These are phyloP conservation scores for Drosophila robusta DNA, from an alignment of 2,888 invertebrate genomes.

Conservation along the genomic window DNA sequence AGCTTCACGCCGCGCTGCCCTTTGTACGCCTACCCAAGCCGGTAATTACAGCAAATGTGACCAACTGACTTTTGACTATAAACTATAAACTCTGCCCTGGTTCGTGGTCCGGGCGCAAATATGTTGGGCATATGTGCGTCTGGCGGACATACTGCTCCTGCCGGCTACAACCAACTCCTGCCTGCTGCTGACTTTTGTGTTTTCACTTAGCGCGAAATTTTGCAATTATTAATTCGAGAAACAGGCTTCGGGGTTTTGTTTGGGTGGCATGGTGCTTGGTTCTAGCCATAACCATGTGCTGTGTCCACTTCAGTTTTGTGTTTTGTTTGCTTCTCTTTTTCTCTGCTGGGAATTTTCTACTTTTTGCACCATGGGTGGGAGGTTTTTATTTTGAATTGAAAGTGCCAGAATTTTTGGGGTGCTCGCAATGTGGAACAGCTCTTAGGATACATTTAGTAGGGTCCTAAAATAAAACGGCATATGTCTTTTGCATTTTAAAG, in stretches of 20 bases:
- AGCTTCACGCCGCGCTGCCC: conserved; percentile 69
- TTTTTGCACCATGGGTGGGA: conserved; percentile 26
- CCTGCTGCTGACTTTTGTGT: conserved; percentile 9
- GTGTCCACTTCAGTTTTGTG: conserved; percentile 51
- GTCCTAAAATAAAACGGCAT: conserved; percentile 1
- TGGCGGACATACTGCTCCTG: conserved; percentile 13
- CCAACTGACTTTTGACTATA: conserved; percentile 60
- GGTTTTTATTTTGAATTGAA: conserved; percentile 2
- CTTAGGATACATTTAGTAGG: conserved; percentile 5
- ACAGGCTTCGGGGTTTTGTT: conserved; percentile 45
- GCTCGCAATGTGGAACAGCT: not conserved
- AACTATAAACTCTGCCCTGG: conserved; percentile 22
- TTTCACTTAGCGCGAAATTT: conserved; percentile 64
- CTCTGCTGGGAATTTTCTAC: conserved; percentile 39
- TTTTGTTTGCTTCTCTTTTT: conserved; percentile 12
- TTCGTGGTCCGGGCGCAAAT: conserved; percentile 37
- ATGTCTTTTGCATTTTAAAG: conserved; percentile 1
- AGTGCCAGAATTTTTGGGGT: conserved; percentile 32
- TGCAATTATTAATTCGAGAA: conserved; percentile 74
- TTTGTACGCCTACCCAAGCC: conserved; percentile 41
- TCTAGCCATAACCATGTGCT: conserved; percentile 52
- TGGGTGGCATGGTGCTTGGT: conserved; percentile 25
- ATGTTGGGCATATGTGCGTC: conserved; percentile 62
- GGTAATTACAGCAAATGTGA: conserved; percentile 54
- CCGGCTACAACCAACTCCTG: conserved; percentile 9